These are phyloP conservation scores for Lacanobia oleracea DNA, from an alignment of 2,888 invertebrate genomes.

Conservation along the genomic window DNA sequence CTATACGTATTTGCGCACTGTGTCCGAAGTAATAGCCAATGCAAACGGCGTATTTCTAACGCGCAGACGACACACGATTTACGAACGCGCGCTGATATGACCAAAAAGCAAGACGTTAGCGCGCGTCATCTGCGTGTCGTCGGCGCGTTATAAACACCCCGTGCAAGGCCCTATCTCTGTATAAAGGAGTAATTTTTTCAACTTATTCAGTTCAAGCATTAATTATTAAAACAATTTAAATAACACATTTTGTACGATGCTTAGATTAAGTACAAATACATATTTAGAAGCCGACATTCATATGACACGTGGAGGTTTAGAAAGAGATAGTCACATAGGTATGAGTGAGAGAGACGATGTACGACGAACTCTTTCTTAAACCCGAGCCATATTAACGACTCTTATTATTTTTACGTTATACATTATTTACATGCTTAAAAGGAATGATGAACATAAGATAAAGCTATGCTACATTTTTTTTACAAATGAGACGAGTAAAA, in stretches of 20 bases:
- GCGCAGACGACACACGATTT: too few relatives aligned
- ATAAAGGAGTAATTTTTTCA: background rate
- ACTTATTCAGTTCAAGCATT: background rate
- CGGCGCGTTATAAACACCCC: too few relatives aligned
- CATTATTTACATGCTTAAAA: background rate
- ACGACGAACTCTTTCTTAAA: background rate
- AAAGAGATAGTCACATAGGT: background rate
- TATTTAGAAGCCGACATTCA: background rate
- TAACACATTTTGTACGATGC: constrained; percentile 49
- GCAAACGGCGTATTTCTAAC: too few relatives aligned
- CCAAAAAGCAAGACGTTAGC: too few relatives aligned
- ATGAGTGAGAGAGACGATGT: background rate
- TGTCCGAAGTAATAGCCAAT: too few relatives aligned
- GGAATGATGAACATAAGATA: background rate
- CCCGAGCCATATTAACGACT: too few relatives aligned
- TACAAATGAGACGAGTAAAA: too few relatives aligned
- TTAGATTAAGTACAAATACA: constrained; percentile 33
- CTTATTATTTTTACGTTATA: background rate
- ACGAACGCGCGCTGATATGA: too few relatives aligned
- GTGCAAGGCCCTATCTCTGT: too few relatives aligned
- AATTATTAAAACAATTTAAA: constrained; percentile 2
- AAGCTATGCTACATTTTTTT: background rate
- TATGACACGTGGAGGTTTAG: background rate
- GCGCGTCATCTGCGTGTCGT: too few relatives aligned
- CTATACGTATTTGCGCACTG: too few relatives aligned